phyloP scores from a whole-genome alignment of 2,888 invertebrate species.

The Argyresthia goedartella region DNA sequence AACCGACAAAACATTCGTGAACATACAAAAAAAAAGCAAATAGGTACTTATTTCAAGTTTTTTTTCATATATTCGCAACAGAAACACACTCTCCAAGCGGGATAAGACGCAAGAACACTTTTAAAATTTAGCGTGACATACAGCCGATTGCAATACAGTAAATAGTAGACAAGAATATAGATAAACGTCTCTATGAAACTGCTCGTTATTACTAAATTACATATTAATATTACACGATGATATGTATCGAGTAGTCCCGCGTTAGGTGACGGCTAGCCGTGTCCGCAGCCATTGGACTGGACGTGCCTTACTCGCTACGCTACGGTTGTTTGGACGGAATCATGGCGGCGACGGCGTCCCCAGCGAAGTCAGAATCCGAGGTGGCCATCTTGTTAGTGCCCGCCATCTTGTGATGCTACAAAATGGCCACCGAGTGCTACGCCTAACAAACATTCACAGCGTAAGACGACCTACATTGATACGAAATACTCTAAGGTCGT shows the following conservation, averaged over 20 bases:
- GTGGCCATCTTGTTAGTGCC: conserved; percentile 17
- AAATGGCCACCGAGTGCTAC: conserved; percentile 19
- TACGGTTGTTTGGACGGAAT: conserved; percentile 71
- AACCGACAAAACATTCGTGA: neutral
- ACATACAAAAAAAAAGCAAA: conserved; percentile 1
- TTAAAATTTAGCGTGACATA: conserved; percentile 52
- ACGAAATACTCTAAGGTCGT: too few species aligned
- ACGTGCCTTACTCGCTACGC: conserved; percentile 71
- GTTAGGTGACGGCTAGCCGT: conserved; percentile 67
- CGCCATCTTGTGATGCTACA: conserved; percentile 15
- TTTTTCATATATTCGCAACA: too few species aligned
- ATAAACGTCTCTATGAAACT: conserved; percentile 72
- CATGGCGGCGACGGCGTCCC: conserved; percentile 59
- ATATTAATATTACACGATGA: conserved; percentile 77
- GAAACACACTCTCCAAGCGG: conserved; percentile 25
- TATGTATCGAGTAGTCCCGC: conserved; percentile 81
- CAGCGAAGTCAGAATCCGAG: conserved; percentile 17
- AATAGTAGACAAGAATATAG: conserved; percentile 61
- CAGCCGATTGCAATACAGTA: conserved; percentile 55
- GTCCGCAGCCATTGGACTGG: conserved; percentile 71
- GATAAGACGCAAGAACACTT: conserved; percentile 22
- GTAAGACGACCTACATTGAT: too few species aligned
- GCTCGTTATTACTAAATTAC: conserved; percentile 65
- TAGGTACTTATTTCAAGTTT: too few species aligned
- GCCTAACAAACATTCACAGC: conserved; percentile 5